Evolutionary conservation across 2,888 invertebrate genomes (phyloP).

Genomic region (Sphaerophoria taeniata): DNA sequence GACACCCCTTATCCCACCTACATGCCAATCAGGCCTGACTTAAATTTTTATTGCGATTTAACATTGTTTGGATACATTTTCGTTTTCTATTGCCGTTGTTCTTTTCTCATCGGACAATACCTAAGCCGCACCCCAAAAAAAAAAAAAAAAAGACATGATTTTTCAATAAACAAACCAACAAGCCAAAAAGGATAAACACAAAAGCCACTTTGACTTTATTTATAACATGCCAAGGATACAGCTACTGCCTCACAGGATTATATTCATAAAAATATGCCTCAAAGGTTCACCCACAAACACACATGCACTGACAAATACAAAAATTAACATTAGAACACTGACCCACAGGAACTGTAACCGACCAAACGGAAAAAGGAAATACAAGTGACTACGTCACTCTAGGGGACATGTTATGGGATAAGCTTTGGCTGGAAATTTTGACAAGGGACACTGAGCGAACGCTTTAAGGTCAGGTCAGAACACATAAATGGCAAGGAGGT

Average conservation of each 20-base stretch:
- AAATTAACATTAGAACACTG: constrained; percentile 19
- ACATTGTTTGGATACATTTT: too few species aligned
- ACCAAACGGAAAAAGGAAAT: constrained; percentile 24
- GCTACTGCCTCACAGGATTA: constrained; percentile 24
- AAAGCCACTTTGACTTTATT: constrained; percentile 65
- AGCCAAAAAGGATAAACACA: constrained; percentile 43
- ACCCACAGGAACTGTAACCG: constrained; percentile 17
- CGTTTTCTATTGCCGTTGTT: too few species aligned
- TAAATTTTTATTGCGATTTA: too few species aligned
- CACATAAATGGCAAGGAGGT: background rate
- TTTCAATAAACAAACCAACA: constrained; percentile 30
- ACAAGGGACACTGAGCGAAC: constrained; percentile 52
- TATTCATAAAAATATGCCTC: constrained; percentile 38
- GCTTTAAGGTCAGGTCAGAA: constrained; percentile 62
- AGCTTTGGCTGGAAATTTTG: constrained; percentile 67
- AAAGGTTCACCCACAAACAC: constrained; percentile 11
- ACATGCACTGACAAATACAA: constrained; percentile 3
- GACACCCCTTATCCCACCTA: too few species aligned
- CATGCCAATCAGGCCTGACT: too few species aligned
- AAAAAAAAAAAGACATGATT: background rate
- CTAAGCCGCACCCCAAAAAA: too few species aligned
- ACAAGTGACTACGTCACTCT: constrained; percentile 66
- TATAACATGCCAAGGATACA: constrained; percentile 37
- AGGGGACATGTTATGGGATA: constrained; percentile 62
- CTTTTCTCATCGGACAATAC: too few species aligned